A percentile compares a stretch with the other conserved stretches of the same genome.
Evolutionary conservation across 2,888 invertebrate species (phyloP).

Genomic region (Rosalia funebris): DNA sequence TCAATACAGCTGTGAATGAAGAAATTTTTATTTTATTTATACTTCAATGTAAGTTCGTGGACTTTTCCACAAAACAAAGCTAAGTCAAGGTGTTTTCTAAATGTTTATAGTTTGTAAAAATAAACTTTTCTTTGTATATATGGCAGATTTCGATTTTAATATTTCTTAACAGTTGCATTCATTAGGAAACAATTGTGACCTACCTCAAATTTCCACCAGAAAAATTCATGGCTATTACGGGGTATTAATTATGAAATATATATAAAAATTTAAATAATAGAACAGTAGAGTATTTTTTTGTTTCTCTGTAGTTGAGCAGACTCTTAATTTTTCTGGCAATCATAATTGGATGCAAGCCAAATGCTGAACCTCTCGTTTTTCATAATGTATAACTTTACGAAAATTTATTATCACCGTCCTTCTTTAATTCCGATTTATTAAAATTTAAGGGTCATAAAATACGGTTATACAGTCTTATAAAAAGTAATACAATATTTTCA

Average conservation of each 20-base stretch:
- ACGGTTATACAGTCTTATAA: no score
- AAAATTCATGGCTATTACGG: no score
- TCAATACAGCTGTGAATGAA: constrained; percentile 16
- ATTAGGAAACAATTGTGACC: neutral
- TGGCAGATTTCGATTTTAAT: constrained; percentile 9
- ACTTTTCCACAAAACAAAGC: constrained; percentile 23
- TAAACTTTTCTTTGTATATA: constrained; percentile 5
- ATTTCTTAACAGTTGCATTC: neutral
- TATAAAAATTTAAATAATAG: no score
- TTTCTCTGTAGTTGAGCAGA: constrained; percentile 15
- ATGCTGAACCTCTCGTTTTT: constrained; percentile 24
- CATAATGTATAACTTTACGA: constrained; percentile 13
- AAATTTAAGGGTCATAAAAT: no score
- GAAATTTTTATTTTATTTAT: constrained; percentile 20
- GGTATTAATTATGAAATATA: no score
- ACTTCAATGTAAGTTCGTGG: constrained; percentile 14
- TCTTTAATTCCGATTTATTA: no score
- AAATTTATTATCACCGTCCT: neutral
- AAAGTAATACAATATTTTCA: no score
- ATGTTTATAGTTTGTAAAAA: constrained; percentile 19
- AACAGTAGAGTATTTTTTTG: no score
- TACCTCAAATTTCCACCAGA: constrained; percentile 8
- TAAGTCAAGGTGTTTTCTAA: constrained; percentile 18
- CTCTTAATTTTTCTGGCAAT: constrained; percentile 33
- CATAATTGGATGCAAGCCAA: constrained; percentile 25